These are phyloP conservation scores for Planococcus citri DNA, from an alignment of 1,140 invertebrate genomes.

Conservation along the genomic window DNA sequence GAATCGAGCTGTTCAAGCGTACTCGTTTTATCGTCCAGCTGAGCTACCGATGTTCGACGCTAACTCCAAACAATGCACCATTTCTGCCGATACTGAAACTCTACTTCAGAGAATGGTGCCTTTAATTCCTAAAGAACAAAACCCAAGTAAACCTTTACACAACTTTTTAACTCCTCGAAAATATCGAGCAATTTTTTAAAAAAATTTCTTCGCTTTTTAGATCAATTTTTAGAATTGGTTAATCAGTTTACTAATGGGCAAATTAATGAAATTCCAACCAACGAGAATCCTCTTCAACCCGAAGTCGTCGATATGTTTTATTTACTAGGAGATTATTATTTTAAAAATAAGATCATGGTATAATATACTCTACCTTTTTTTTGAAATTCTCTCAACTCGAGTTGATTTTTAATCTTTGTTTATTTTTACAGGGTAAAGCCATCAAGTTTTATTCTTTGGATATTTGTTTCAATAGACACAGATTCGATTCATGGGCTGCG, in stretches of 20 bases:
- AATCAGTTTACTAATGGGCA: slow-evolving; percentile 51
- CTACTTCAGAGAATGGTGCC: slow-evolving; percentile 61
- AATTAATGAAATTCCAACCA: slow-evolving; percentile 39
- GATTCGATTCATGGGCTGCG: slow-evolving; percentile 85
- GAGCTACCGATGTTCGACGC: slow-evolving; percentile 65
- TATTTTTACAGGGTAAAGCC: slow-evolving; percentile 41
- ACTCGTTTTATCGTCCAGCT: slow-evolving; percentile 49
- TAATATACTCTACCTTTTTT: background rate
- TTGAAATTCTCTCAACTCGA: background rate
- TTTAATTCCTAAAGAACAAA: slow-evolving; percentile 52
- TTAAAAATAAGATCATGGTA: slow-evolving; percentile 68
- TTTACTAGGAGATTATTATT: slow-evolving; percentile 80
- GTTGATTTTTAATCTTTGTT: too few relatives aligned
- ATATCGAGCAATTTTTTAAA: background rate
- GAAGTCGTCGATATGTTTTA: slow-evolving; percentile 68
- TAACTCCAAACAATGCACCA: slow-evolving; percentile 48
- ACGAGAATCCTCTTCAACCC: slow-evolving; percentile 37
- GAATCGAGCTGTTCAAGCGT: slow-evolving; percentile 61
- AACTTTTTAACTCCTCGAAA: background rate
- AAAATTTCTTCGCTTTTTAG: background rate
- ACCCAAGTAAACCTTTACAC: slow-evolving; percentile 37
- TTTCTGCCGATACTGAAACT: slow-evolving; percentile 60
- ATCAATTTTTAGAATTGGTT: slow-evolving; percentile 38
- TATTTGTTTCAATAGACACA: slow-evolving; percentile 57
- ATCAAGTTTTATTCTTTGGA: slow-evolving; percentile 72